phyloP scores from a whole-genome alignment of 2,797 vertebrate genomes.

The Microhierax caerulescens region DNA sequence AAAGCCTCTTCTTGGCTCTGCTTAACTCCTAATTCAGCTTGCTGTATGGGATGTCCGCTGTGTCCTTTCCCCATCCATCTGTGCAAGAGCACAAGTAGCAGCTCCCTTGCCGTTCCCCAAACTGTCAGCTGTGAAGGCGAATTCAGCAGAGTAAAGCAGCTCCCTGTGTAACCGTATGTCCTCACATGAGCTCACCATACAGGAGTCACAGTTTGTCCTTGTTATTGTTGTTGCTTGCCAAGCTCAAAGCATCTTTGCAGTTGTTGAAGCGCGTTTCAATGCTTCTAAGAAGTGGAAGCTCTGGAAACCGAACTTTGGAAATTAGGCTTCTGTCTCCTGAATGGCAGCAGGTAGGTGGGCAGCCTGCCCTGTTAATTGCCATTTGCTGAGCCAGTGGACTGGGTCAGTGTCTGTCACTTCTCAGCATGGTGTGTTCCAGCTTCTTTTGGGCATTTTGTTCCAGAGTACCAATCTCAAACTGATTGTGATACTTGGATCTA shows the following conservation, averaged over 20 bases:
- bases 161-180: background rate
- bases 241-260: background rate
- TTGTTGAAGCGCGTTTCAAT: background rate
- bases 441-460: background rate
- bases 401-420: background rate
- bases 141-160: background rate
- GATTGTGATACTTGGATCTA: background rate
- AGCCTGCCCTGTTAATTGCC: background rate
- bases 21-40: background rate
- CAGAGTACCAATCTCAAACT: background rate
- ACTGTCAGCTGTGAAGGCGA: background rate
- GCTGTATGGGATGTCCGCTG: background rate
- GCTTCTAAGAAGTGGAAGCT: background rate
- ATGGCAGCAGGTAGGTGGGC: background rate
- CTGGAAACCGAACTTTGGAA: background rate
- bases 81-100: background rate
- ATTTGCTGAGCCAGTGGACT: background rate
- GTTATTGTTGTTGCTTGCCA: background rate
- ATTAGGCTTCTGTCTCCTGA: background rate
- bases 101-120: background rate
- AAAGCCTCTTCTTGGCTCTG: background rate
- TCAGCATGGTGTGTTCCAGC: accelerated
- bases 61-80: background rate
- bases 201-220: background rate
- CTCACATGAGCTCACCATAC: background rate